Conservation (phyloP, 1,140 invertebrate species). For the Streblospio benedicti region DNA sequence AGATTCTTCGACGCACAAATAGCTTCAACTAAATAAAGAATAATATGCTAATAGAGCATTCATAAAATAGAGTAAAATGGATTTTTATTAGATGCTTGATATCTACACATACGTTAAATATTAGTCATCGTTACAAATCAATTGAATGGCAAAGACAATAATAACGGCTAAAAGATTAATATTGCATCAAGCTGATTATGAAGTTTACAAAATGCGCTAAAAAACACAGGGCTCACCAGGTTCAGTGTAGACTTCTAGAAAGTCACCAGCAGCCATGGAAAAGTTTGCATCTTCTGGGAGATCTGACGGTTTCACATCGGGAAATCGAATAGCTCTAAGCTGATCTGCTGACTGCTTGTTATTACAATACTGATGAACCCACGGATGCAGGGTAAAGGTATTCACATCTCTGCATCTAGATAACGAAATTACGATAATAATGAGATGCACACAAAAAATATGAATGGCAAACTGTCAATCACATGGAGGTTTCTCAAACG, state of each 20-base stretch:
- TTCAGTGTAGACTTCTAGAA: slow-evolving; percentile 67
- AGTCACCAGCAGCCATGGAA: slow-evolving; percentile 93
- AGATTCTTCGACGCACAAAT: no score
- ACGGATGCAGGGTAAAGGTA: slow-evolving; percentile 71
- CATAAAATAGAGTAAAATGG: no score
- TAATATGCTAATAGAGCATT: no score
- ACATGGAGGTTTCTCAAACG: no score
- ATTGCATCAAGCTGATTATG: no score
- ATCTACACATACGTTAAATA: no score
- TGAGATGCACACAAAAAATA: neutral
- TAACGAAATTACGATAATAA: slow-evolving; percentile 10
- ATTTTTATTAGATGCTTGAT: no score
- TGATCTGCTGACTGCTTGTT: slow-evolving; percentile 74
- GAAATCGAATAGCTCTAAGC: slow-evolving; percentile 67
- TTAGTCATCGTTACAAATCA: no score
- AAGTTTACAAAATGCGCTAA: neutral
- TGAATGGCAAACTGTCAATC: neutral
- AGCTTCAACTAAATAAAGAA: no score
- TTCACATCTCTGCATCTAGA: slow-evolving; percentile 54
- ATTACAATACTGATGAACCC: slow-evolving; percentile 88
- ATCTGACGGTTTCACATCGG: slow-evolving; percentile 74
- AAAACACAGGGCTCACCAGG: slow-evolving; percentile 30
- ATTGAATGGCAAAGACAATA: no score
- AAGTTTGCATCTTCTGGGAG: slow-evolving; percentile 62
- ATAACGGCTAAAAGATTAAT: no score